Conservation (phyloP, 2,797 vertebrate species). For the Rhadinocentrus ornatus region DNA sequence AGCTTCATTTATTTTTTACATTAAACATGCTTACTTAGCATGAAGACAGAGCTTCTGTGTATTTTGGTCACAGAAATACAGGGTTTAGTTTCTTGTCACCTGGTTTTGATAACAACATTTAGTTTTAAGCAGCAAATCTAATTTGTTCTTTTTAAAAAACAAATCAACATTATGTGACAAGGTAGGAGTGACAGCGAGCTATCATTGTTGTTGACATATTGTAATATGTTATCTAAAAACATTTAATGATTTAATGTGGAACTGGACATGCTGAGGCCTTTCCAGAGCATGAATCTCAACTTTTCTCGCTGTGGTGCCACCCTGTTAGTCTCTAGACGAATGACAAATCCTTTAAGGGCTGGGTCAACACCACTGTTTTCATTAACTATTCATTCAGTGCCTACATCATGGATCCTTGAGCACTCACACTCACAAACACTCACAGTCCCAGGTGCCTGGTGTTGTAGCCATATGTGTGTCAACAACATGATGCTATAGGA, state of each 20-base stretch:
- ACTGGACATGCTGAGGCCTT: not conserved
- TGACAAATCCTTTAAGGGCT: conserved; percentile 10
- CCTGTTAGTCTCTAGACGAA: conserved; percentile 51
- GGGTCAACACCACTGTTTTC: conserved; percentile 45
- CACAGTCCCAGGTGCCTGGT: conserved; percentile 64
- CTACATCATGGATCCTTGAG: conserved; percentile 55
- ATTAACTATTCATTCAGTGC: conserved; percentile 59
- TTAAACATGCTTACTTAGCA: no score
- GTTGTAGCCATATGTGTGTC: conserved; percentile 71
- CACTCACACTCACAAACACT: no score
- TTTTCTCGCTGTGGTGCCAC: not conserved
- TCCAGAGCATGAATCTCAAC: not conserved
- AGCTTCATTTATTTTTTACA: no score
- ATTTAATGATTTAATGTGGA: not conserved
- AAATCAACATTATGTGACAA: no score
- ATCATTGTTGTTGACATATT: no score
- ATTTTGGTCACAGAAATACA: no score
- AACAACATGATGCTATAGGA: conserved; percentile 78
- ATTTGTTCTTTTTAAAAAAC: no score
- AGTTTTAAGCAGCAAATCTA: no score
- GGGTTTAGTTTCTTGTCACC: no score
- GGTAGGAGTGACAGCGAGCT: no score
- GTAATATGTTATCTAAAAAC: not conserved
- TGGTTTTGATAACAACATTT: no score
- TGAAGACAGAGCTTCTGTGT: no score